phyloP scores from a whole-genome alignment of 2,797 vertebrate species.

The Coranthus polyacanthus region DNA sequence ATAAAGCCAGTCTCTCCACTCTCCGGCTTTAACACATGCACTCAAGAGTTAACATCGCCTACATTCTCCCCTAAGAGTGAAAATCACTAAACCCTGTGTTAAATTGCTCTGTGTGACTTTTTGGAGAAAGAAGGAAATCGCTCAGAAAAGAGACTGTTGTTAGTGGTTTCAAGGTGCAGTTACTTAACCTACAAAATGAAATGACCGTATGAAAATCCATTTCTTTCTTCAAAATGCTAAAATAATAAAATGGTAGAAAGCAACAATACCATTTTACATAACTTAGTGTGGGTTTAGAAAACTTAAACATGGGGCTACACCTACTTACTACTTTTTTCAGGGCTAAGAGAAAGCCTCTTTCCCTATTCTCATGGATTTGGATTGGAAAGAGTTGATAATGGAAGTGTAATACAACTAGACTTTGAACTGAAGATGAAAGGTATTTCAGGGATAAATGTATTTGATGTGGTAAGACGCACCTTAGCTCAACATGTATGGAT shows the following conservation, averaged over 20 bases:
- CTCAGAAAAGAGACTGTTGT: too few relatives aligned
- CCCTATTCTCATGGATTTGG: neutral
- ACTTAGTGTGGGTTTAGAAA: too few relatives aligned
- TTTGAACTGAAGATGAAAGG: neutral
- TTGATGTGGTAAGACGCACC: neutral
- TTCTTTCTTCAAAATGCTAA: neutral
- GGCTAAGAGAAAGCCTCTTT: neutral
- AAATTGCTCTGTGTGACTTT: too few relatives aligned
- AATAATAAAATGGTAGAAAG: neutral
- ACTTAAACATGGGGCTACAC: neutral
- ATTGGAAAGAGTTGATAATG: neutral
- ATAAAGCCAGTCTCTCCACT: neutral
- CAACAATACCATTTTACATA: neutral
- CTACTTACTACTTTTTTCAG: neutral
- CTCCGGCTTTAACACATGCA: neutral
- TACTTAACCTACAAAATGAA: neutral
- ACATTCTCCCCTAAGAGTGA: neutral
- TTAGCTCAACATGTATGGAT: neutral
- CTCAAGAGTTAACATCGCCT: slow-evolving; percentile 1
- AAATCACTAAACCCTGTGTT: too few relatives aligned
- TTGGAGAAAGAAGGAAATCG: neutral
- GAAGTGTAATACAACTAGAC: neutral
- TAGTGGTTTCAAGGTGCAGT: neutral
- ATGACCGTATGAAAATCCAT: too few relatives aligned
- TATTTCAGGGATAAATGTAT: neutral